Conservation (phyloP, 1,140 invertebrate species). For the Leptinotarsa defecta region DNA sequence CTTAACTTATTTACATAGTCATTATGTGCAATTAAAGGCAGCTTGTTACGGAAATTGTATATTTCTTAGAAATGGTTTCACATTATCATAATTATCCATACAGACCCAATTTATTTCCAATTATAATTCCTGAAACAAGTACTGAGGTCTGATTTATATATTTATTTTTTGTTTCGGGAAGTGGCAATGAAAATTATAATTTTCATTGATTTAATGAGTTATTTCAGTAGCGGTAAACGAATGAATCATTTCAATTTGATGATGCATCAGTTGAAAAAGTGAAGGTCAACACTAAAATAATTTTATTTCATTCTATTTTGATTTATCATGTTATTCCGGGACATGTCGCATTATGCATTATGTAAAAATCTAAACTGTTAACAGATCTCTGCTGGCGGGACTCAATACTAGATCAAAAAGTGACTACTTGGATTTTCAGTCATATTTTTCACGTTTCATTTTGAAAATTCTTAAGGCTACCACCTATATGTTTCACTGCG, state of each 20-base stretch:
- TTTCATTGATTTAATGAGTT: not conserved
- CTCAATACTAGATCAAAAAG: too few relatives aligned
- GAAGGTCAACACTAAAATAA: not conserved
- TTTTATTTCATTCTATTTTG: too few relatives aligned
- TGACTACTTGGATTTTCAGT: too few relatives aligned
- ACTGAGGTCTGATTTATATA: not conserved
- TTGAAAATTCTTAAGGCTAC: too few relatives aligned
- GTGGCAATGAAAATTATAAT: not conserved
- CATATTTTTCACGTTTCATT: too few relatives aligned
- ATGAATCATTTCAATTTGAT: not conserved
- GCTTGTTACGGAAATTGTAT: conserved; percentile 2
- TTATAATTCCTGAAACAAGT: not conserved
- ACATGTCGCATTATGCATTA: too few relatives aligned
- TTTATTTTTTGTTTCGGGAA: not conserved
- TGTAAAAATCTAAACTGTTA: too few relatives aligned
- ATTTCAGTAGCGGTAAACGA: not conserved
- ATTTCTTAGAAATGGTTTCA: not conserved
- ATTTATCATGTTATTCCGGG: too few relatives aligned
- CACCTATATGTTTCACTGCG: not conserved
- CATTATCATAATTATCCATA: not conserved
- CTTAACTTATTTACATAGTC: not conserved
- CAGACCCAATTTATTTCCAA: not conserved
- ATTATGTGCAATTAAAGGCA: not conserved
- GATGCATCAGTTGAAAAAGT: not conserved
- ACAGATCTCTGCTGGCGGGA: too few relatives aligned